These are phyloP conservation scores for Enteromius treurensis DNA, from an alignment of 2,797 vertebrate genomes.

Conservation along the genomic window DNA sequence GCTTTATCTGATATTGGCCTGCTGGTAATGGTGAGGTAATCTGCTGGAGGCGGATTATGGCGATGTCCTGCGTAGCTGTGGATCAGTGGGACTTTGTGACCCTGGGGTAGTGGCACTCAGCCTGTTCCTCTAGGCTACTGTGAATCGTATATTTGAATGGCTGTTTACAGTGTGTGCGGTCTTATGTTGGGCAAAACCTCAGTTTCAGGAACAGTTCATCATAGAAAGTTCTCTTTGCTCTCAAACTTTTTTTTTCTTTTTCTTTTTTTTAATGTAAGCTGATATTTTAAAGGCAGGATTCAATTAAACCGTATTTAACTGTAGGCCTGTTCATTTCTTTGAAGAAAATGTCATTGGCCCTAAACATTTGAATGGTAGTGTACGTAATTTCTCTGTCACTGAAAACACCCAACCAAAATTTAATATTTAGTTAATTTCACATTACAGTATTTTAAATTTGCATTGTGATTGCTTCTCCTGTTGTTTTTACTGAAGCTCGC, in stretches of 20 bases:
- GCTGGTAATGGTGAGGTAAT: constrained; percentile 46
- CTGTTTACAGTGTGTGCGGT: neutral
- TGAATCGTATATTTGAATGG: neutral
- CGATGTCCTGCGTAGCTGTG: constrained; percentile 18
- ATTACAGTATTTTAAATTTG: constrained; percentile 4
- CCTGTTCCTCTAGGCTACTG: constrained; percentile 16
- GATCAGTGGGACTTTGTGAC: constrained; percentile 37
- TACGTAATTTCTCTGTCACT: neutral
- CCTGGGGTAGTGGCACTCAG: constrained; percentile 31
- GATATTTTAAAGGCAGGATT: neutral
- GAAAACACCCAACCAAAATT: neutral
- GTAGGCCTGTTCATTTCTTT: too few relatives aligned
- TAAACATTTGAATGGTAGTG: neutral
- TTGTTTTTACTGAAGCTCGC: neutral
- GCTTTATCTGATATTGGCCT: constrained; percentile 23
- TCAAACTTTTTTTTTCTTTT: neutral
- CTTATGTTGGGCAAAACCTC: neutral
- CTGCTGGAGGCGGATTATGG: constrained; percentile 47
- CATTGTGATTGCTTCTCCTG: neutral
- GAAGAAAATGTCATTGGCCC: neutral
- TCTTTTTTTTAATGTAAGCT: neutral
- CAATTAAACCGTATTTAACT: too few relatives aligned
- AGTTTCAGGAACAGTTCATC: neutral
- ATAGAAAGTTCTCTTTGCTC: neutral
- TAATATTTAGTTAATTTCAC: neutral